Percentiles rank a stretch among this genome's conserved stretches.
phyloP scores from a whole-genome alignment of 2,888 invertebrate species.

The Scaptodrosophila latifasciaeformis region DNA sequence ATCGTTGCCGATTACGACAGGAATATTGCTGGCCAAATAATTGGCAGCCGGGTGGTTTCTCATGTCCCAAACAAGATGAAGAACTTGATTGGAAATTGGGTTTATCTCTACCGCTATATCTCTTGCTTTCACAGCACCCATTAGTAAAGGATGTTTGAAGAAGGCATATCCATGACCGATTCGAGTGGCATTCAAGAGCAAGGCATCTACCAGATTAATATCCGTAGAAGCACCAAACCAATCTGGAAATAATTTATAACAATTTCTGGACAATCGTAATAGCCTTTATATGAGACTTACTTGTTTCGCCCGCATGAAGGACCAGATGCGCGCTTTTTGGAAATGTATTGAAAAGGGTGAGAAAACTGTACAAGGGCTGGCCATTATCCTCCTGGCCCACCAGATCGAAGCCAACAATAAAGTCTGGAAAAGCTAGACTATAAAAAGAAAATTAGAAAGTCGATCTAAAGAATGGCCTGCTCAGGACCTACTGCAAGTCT shows the following conservation, averaged over 20 bases:
- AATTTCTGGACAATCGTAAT: too few species aligned
- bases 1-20: conserved; percentile 80
- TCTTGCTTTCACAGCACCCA: conserved; percentile 68
- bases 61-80: conserved; percentile 78
- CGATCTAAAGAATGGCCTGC: neutral
- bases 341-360: conserved; percentile 50
- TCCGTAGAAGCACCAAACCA: conserved; percentile 78
- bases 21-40: conserved; percentile 78
- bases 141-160: conserved; percentile 72
- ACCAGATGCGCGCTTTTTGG: conserved; percentile 76
- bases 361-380: conserved; percentile 73
- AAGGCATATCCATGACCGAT: conserved; percentile 74
- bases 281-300: conserved; percentile 37
- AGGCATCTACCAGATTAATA: conserved; percentile 77
- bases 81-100: conserved; percentile 75
- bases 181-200: conserved; percentile 72
- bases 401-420: conserved; percentile 81
- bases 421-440: conserved; percentile 74
- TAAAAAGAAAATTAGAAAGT: conserved; percentile 10
- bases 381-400: conserved; percentile 82
- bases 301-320: conserved; percentile 82
- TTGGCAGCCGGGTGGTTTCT: conserved; percentile 80
- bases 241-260: conserved; percentile 64
- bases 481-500: conserved; percentile 60
- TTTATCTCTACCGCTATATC: conserved; percentile 72